phyloP scores from a whole-genome alignment of 2,113 vertebrate genomes.

The Paraplagusia blochii region DNA sequence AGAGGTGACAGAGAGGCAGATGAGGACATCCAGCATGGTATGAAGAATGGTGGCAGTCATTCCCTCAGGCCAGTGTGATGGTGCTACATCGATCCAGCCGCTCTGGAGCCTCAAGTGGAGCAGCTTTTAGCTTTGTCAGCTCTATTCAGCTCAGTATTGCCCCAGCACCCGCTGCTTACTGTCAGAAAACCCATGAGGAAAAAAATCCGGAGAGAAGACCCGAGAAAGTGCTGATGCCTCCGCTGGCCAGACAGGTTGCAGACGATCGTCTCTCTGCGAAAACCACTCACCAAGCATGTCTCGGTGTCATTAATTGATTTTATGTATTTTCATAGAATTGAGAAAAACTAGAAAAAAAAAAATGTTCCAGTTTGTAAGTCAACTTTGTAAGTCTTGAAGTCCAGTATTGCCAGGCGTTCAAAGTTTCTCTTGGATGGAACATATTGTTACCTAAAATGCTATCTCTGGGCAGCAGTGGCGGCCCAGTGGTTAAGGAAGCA shows the following conservation, averaged over 20 bases:
- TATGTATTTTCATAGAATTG: too few relatives aligned
- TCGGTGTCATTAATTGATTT: too few relatives aligned
- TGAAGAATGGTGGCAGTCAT: conserved; percentile 69
- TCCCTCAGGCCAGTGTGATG: conserved; percentile 57
- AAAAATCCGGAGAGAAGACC: conserved; percentile 21
- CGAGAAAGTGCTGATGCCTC: conserved; percentile 41
- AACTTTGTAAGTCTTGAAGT: too few relatives aligned
- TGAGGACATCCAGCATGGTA: conserved; percentile 68
- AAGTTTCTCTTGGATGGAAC: too few relatives aligned
- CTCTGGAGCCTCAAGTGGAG: conserved; percentile 58
- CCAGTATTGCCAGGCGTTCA: too few relatives aligned
- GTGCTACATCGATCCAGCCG: conserved; percentile 68
- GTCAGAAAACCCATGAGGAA: conserved; percentile 56
- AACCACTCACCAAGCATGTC: too few relatives aligned
- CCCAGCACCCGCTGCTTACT: conserved; percentile 52
- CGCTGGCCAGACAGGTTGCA: conserved; percentile 33
- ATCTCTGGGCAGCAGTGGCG: too few relatives aligned
- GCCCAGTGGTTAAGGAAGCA: too few relatives aligned
- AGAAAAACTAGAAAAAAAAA: too few relatives aligned
- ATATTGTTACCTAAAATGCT: too few relatives aligned
- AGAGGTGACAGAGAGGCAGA: conserved; percentile 61
- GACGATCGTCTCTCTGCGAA: conserved; percentile 12
- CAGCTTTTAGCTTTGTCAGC: conserved; percentile 71
- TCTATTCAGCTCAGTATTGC: conserved; percentile 56
- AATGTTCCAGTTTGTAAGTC: too few relatives aligned